Evolutionary conservation across 2,888 invertebrate genomes (phyloP).

Genomic region (Panzeria rudis): DNA sequence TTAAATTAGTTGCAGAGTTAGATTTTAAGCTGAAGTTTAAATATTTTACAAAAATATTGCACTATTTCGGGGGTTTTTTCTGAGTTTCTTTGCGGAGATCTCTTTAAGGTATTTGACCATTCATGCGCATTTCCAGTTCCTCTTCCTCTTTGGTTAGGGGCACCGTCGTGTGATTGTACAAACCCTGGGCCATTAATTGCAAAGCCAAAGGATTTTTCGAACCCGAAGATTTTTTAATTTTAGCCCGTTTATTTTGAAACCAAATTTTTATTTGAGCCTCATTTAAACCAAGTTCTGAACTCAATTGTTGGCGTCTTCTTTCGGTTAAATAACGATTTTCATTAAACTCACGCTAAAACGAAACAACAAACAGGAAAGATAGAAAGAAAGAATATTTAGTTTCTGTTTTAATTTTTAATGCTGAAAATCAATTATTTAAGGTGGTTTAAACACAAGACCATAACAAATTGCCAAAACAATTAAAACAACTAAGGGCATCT

Average conservation of each 20-base stretch:
- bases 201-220: constrained; percentile 93
- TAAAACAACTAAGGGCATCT: not conserved
- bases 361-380: not conserved
- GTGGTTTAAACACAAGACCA: constrained; percentile 76
- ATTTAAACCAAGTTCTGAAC: constrained; percentile 95
- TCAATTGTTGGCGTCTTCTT: constrained; percentile 93
- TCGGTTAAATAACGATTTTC: constrained; percentile 97
- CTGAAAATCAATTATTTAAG: constrained; percentile 82
- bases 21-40: constrained; percentile 28
- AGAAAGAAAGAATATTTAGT: constrained; percentile 25
- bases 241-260: constrained; percentile 98
- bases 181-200: constrained; percentile 96
- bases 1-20: constrained; percentile 15
- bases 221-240: constrained; percentile 96
- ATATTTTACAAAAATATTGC: constrained; percentile 70
- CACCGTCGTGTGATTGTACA: constrained; percentile 94
- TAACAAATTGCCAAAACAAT: constrained; percentile 77
- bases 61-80: constrained; percentile 55
- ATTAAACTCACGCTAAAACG: constrained; percentile 91
- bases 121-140: constrained; percentile 86
- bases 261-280: constrained; percentile 99
- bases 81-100: too few relatives aligned
- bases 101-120: constrained; percentile 82
- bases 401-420: constrained; percentile 35
- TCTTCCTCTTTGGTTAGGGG: constrained; percentile 90